Evolutionary conservation across 2,888 invertebrate genomes (phyloP), one percentile per base, ranked within the genome.

Genomic region (Cataglyphis rosenhaueri): DNA sequence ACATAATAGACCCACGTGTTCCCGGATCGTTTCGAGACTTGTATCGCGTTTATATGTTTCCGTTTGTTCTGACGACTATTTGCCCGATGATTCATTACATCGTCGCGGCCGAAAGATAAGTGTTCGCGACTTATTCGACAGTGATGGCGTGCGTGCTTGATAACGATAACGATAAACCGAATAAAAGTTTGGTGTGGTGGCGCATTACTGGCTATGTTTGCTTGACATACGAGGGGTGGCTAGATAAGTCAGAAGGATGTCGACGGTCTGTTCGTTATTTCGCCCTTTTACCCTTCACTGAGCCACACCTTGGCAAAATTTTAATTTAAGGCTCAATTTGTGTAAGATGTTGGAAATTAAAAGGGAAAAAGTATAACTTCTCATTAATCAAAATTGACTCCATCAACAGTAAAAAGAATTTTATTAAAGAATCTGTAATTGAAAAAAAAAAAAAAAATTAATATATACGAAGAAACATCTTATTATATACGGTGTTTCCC

Each of bases 81-180:
- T 48, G 25, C 78, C 59, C 71, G 44, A 70, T 79, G 71, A 79
- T 70, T 79, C 70, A 70, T 79, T 82, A 18, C 76, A 32, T 81
- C 81, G 75, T 61, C 70, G 71, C 35, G 70, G 59, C 62, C 32
- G 73, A 38, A 64, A 81, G 73, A 73, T 41, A 73, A 73, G 52
- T 35, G n/a, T 21, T 44, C 61, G 70, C 25, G 48, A 62, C 71
- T 62, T 64, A 74, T 48, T 81, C 62, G 71, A 25, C n/a, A 44
- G 41, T 44, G 55, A n/a, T 41, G 35, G 55, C 64, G 79, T 88
- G 88, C 87, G 87, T 88, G 88, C 61, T 65, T 62, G 76, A 76
- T 82, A 66, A 85, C 88, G 88, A 82, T 88, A 86, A 88, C 71
- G 66, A 76, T 76, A 76, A 76, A 18, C 52, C 38, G 75, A 55